Percentiles rank a stretch among this genome's conserved stretches.
phyloP scores from a whole-genome alignment of 2,797 vertebrate species.

The Amazona finschi region DNA sequence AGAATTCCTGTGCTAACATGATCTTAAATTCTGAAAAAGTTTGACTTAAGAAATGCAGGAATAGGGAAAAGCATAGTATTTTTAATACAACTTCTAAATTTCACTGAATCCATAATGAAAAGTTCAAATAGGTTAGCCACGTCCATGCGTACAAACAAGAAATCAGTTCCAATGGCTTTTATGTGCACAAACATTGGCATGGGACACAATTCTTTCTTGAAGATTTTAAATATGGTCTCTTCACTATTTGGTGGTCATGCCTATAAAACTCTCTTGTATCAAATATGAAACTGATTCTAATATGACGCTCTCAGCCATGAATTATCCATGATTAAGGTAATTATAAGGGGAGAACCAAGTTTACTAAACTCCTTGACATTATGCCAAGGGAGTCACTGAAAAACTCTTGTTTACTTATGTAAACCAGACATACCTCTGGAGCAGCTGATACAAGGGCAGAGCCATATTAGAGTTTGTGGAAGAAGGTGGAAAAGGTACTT shows the following conservation, averaged over 20 bases:
- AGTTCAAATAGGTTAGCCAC: not conserved
- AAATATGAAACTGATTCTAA: slow-evolving; percentile 4
- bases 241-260: not conserved
- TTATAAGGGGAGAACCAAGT: slow-evolving; percentile 15
- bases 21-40: slow-evolving; percentile 24
- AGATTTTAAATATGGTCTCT: slow-evolving; percentile 2
- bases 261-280: slow-evolving; percentile 22
- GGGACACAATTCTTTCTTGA: not conserved
- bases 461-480: not conserved
- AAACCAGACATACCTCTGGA: not conserved
- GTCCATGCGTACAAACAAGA: not conserved
- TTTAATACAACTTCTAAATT: slow-evolving; percentile 52
- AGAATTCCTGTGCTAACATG: not conserved
- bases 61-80: not conserved
- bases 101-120: not conserved
- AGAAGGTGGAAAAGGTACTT: not conserved
- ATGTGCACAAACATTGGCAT: not conserved
- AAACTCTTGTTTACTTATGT: not conserved
- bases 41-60: not conserved
- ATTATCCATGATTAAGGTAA: slow-evolving; percentile 29
- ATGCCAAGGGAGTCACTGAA: not conserved
- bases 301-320: not conserved
- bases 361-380: not conserved
- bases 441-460: not conserved
- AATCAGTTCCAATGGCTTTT: not conserved